phyloP scores from a whole-genome alignment of 2,797 vertebrate genomes.

The Erpetoichthys calabaricus region DNA sequence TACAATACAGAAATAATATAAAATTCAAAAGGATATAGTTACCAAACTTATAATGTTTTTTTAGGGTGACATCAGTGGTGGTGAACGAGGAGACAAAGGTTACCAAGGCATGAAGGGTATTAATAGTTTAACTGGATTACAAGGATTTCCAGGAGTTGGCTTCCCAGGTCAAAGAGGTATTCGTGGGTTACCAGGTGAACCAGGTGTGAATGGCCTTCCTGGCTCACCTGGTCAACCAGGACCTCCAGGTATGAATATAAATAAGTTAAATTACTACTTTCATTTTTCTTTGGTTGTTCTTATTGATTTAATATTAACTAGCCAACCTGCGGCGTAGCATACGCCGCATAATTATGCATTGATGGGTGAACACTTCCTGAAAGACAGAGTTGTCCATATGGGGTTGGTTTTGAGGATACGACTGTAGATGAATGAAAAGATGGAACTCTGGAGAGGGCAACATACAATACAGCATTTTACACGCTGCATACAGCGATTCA shows the following conservation, averaged over 20 bases:
- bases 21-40: no score
- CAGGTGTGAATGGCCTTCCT: conserved; percentile 39
- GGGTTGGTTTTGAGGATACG: no score
- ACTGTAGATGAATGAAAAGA: no score
- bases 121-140: conserved; percentile 37
- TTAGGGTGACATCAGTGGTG: conserved; percentile 43
- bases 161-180: conserved; percentile 30
- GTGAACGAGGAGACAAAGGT: conserved; percentile 45
- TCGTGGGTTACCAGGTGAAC: conserved; percentile 42
- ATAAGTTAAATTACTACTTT: background rate
- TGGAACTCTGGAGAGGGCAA: no score
- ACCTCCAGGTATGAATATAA: conserved; percentile 35
- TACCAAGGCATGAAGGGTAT: conserved; percentile 39
- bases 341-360: no score
- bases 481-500: no score
- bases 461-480: no score
- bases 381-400: no score
- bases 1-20: no score
- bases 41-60: background rate
- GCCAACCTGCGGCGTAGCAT: no score
- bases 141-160: conserved; percentile 37
- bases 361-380: no score
- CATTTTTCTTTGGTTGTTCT: background rate
- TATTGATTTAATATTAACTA: background rate
- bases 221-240: conserved; percentile 46